Base-by-base conservation (phyloP, 2,888 invertebrate genomes). In the Lithophane leautieri region DNA sequence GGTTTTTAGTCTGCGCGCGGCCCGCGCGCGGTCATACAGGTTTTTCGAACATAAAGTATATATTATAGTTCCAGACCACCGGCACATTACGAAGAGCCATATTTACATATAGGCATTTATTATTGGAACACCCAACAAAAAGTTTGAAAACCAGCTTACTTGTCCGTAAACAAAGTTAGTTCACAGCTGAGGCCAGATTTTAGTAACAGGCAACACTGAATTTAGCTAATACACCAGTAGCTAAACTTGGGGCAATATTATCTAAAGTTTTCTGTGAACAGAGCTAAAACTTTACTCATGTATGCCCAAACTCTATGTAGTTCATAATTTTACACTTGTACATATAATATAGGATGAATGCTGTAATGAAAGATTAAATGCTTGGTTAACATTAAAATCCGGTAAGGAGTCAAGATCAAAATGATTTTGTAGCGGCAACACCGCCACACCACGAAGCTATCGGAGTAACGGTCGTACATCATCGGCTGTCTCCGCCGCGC, bases 221-320 rank as follows among this genome's bases (percentile, higher is more conserved):
- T 76, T 84, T 68, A 65, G 63, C 65, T 73, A 85, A 81, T 71
- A 68, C 52, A 62, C 63, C 25, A 65, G 70, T 22, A 60, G 42
- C 63, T 68, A 52, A 75, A 81, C 85, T 84, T 81, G 44, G 61
- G 9, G 34, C 67, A 86, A 81, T 86, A 81, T 78, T 86, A 81
- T 78, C 70, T 56, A 75, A 85, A 86, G 76, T 84, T 85, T 84
- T 80, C 65, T 62, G 63, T 47, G 56, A 80, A 76, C 54, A 0
- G 16, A 65, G 60, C 72, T 61, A 34, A 61, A 84, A 85, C 74
- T 85, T 86, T 72, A 63, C 40, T 75, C 76, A 50, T 86, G 70
- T 81, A 67, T 56, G 72, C 25, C 52, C n/a, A n/a, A 80, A 76
- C 42, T 82, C 28, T 71, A 61, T 62, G 28, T 28, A 65, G 71